Percentiles rank a stretch among this genome's conserved stretches.
Evolutionary conservation across 2,888 invertebrate genomes (phyloP).

Genomic region (Clistopyga incitator): DNA sequence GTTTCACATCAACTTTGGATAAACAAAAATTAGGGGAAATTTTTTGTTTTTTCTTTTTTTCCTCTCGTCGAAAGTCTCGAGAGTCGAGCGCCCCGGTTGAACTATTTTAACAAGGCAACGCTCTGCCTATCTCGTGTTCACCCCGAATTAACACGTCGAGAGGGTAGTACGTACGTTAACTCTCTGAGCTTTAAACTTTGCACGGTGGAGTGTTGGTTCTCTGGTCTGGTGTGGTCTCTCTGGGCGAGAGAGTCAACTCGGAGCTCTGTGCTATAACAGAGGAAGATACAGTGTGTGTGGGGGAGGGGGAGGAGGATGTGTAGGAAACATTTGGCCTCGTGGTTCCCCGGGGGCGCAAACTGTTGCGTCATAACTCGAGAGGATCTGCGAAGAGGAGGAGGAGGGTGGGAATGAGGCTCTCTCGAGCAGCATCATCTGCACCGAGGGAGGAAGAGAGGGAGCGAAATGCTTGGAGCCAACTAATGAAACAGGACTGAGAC

Average conservation of each 20-base stretch:
- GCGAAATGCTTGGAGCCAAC: conserved; percentile 56
- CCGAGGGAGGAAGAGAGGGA: conserved; percentile 11
- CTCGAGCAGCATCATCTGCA: conserved; percentile 12
- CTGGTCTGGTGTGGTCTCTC: conserved; percentile 16
- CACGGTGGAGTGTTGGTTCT: conserved; percentile 40
- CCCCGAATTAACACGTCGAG: conserved; percentile 64
- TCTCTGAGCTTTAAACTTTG: conserved; percentile 63
- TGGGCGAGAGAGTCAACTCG: conserved; percentile 12
- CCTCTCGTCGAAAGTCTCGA: conserved; percentile 33
- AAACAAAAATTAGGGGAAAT: no score
- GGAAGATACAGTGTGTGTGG: background rate
- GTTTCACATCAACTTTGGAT: no score
- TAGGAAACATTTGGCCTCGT: conserved; percentile 61
- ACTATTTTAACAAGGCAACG: conserved; percentile 60
- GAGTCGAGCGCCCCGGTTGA: conserved; percentile 5
- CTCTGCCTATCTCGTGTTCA: conserved; percentile 57
- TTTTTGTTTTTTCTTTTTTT: background rate
- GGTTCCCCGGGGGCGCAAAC: conserved; percentile 77
- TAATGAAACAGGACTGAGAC: conserved; percentile 64
- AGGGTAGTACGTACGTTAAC: conserved; percentile 45
- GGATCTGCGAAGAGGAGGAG: conserved; percentile 61
- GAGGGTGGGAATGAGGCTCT: conserved; percentile 63
- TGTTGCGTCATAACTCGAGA: conserved; percentile 81
- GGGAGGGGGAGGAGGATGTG: conserved; percentile 14
- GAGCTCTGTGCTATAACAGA: background rate